These are phyloP conservation scores for Chaetogeoica ovagalla DNA, from an alignment of 2,888 invertebrate genomes.

Conservation along the genomic window DNA sequence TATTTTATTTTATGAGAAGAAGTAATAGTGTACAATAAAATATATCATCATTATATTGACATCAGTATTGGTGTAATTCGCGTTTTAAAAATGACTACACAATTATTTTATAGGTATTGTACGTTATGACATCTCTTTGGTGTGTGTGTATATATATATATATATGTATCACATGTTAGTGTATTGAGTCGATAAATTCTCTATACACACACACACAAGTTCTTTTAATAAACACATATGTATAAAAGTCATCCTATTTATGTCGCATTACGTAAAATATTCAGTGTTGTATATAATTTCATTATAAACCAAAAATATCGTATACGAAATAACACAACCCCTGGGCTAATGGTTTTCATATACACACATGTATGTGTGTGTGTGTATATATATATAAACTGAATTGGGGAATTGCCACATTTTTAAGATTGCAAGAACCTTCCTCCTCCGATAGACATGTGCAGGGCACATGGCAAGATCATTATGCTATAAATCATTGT, in stretches of 20 bases:
- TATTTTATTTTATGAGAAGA: background rate
- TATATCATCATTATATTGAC: too few species aligned
- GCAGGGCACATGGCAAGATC: conserved; percentile 39
- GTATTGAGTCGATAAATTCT: too few species aligned
- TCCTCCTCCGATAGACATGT: conserved; percentile 18
- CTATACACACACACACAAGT: too few species aligned
- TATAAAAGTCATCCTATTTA: background rate
- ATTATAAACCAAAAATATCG: conserved; percentile 3
- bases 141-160: too few species aligned
- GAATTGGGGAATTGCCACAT: conserved; percentile 8
- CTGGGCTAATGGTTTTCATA: background rate
- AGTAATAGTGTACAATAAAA: too few species aligned
- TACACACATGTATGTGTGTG: too few species aligned
- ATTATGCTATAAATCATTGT: conserved; percentile 29
- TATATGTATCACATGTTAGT: too few species aligned
- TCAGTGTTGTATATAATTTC: background rate
- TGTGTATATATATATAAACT: background rate
- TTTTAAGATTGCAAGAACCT: conserved; percentile 4
- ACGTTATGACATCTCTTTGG: too few species aligned
- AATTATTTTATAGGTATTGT: too few species aligned
- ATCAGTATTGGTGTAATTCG: too few species aligned
- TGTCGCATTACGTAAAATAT: background rate
- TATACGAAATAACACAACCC: conserved; percentile 7
- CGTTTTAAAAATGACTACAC: too few species aligned
- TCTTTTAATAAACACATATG: background rate